Base-by-base conservation (phyloP, 2,797 vertebrate species). In the Salarias fasciatus region DNA sequence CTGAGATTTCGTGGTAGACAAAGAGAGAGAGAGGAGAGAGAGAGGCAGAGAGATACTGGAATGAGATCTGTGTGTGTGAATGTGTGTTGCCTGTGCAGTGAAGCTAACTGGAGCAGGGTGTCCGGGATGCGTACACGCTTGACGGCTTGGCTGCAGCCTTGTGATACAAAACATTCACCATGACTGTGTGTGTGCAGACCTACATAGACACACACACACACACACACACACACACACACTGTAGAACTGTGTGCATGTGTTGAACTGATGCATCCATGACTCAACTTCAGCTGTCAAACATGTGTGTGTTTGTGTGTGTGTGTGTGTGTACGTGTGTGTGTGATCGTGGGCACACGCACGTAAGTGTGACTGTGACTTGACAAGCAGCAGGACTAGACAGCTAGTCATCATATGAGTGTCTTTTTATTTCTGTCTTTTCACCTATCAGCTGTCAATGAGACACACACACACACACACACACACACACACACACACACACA, bases 31-130 rank as follows among this genome's bases (percentile, higher is more conserved):
- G 38, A 44, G n/a, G n/a, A 50, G 48, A 52, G 49, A 24, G 15
- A 47, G 42, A 45, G 18, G 36, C 38, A 44, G 10, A 53, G 30
- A 50, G 37, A 54, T 9, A 47, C 5, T 6, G 47, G 11, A 54
- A 49, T 52, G 61, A n/a, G 36, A 54, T 37, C 5, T 24, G 51
- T 56, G 43, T 74, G 56, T 42, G 49, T 18, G 41, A 48, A 52
- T 30, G 68, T 54, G 46, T 47, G 64, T 11, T 53, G 61, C 64
- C 44, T 68, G 61, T 82, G 78, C 82, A 84, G 57, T 31, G 70
- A 76, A 84, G 88, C 82, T 87, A 90, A 91, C 84, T 88, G 77
- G 87, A 88, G 82, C 86, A 87, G 83, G 72, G 77, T 70, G 75
- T 84, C 74, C 83, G 67, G 68, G 69, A 78, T 84, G 66, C 53